These are phyloP conservation scores for Perizoma flavofasciatum DNA, from an alignment of 2,888 invertebrate species.

Conservation along the genomic window DNA sequence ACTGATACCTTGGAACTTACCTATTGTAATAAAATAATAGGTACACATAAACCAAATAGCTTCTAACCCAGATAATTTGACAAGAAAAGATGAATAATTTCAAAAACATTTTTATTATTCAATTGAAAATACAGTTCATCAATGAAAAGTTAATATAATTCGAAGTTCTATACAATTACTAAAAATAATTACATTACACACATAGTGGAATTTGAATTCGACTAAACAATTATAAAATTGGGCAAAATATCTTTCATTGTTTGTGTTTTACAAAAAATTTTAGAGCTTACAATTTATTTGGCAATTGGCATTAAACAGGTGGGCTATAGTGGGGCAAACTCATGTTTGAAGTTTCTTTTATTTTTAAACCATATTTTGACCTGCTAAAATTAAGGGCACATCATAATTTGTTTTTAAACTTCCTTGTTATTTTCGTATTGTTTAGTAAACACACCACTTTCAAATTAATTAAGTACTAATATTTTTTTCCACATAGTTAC, in stretches of 20 bases:
- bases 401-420: too few species aligned
- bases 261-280: conserved; percentile 10
- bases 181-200: conserved; percentile 14
- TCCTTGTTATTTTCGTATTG: too few species aligned
- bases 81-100: conserved; percentile 5
- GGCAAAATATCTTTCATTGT: conserved; percentile 12
- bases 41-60: too few species aligned
- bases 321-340: too few species aligned
- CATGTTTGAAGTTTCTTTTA: too few species aligned
- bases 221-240: conserved; percentile 2
- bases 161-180: conserved; percentile 15
- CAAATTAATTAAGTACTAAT: too few species aligned
- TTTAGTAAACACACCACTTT: too few species aligned
- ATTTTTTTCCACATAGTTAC: background rate
- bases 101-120: conserved; percentile 37
- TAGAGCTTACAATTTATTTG: conserved; percentile 19
- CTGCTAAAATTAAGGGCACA: too few species aligned
- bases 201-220: background rate
- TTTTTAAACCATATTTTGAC: too few species aligned
- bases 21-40: too few species aligned
- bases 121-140: conserved; percentile 35
- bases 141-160: conserved; percentile 25
- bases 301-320: conserved; percentile 15
- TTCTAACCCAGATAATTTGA: background rate
- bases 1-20: too few species aligned